These are phyloP conservation scores for Laspeyria flexula DNA, from an alignment of 2,888 invertebrate species.

Conservation along the genomic window DNA sequence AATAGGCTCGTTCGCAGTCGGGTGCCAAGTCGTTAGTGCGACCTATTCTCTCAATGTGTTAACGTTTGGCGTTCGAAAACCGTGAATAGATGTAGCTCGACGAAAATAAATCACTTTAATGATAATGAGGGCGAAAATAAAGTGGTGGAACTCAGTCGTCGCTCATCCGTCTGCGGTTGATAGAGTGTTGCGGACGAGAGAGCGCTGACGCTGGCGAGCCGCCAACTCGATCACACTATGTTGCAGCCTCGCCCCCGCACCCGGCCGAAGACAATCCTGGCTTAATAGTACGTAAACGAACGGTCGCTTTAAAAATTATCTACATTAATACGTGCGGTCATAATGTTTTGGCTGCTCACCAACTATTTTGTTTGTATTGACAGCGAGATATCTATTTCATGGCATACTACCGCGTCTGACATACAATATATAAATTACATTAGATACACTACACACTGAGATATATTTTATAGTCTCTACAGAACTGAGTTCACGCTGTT, in stretches of 20 bases:
- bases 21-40: slow-evolving; percentile 75
- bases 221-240: slow-evolving; percentile 77
- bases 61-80: slow-evolving; percentile 67
- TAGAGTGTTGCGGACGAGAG: slow-evolving; percentile 63
- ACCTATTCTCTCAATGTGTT: slow-evolving; percentile 73
- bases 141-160: slow-evolving; percentile 76
- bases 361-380: slow-evolving; percentile 56
- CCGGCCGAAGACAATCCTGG: slow-evolving; percentile 50
- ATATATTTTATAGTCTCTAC: slow-evolving; percentile 19
- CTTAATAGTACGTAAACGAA: slow-evolving; percentile 57
- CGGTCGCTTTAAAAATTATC: slow-evolving; percentile 52
- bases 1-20: slow-evolving; percentile 61
- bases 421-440: slow-evolving; percentile 2
- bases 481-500: slow-evolving; percentile 18
- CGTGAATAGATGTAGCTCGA: slow-evolving; percentile 63
- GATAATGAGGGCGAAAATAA: slow-evolving; percentile 85
- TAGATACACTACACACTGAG: slow-evolving; percentile 8
- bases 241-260: slow-evolving; percentile 55
- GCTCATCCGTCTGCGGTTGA: slow-evolving; percentile 72
- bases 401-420: slow-evolving; percentile 4
- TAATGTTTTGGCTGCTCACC: slow-evolving; percentile 67
- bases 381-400: slow-evolving; percentile 57
- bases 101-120: slow-evolving; percentile 82
- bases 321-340: slow-evolving; percentile 57
- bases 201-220: slow-evolving; percentile 67